Conservation (phyloP, 2,888 invertebrate species). For the Exephanes ischioxanthus region DNA sequence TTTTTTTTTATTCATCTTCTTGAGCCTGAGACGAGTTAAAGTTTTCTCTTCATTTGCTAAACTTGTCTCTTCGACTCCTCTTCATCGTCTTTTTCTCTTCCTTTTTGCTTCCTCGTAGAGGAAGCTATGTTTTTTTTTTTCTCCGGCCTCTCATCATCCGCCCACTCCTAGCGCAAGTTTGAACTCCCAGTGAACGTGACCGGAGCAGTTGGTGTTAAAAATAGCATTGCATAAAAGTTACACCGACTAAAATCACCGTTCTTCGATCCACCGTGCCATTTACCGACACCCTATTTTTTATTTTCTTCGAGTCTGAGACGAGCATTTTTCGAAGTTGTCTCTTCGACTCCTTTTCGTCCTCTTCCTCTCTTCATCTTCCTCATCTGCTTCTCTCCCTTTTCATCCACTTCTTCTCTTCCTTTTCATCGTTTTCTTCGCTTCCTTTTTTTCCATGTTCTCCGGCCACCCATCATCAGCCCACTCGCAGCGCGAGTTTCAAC, state of each 20-base stretch:
- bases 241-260: background rate
- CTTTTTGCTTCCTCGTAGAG: too few species aligned
- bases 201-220: background rate
- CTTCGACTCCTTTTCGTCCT: too few species aligned
- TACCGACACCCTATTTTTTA: background rate
- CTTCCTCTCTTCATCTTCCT: too few species aligned
- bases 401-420: too few species aligned
- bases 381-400: too few species aligned
- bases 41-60: too few species aligned
- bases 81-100: too few species aligned
- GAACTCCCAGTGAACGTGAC: background rate
- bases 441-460: constrained; percentile 1
- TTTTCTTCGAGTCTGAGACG: background rate
- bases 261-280: background rate
- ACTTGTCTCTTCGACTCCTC: too few species aligned
- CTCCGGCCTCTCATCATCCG: constrained; percentile 31
- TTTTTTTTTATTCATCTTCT: background rate
- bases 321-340: too few species aligned
- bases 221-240: background rate
- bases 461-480: constrained; percentile 19
- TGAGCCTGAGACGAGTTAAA: too few species aligned
- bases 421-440: too few species aligned
- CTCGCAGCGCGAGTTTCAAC: constrained; percentile 9
- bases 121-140: background rate
- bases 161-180: constrained; percentile 26